Evolutionary conservation across 2,888 invertebrate genomes (phyloP).

Genomic region (Drosophila aldrichi): DNA sequence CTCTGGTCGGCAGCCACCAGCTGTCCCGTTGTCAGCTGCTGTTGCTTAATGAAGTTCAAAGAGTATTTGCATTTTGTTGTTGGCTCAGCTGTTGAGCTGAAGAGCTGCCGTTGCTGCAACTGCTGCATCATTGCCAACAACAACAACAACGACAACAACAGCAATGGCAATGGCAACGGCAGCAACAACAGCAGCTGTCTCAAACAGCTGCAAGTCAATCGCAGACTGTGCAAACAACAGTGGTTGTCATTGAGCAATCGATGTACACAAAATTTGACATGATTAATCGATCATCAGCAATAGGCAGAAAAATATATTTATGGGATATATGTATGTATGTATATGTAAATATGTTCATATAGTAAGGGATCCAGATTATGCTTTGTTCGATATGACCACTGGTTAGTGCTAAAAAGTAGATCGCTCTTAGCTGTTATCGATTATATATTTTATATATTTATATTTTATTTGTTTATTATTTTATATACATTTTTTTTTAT

Average conservation of each 20-base stretch:
- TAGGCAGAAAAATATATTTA: background rate
- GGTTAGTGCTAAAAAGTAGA: too few relatives aligned
- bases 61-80: constrained; percentile 46
- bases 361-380: too few relatives aligned
- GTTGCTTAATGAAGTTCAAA: constrained; percentile 44
- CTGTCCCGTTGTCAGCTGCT: constrained; percentile 12
- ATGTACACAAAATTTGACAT: background rate
- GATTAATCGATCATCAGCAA: too few relatives aligned
- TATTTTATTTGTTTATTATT: too few relatives aligned
- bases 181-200: constrained; percentile 31
- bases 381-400: too few relatives aligned
- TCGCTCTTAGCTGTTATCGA: too few relatives aligned
- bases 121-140: constrained; percentile 37
- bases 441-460: too few relatives aligned
- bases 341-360: background rate
- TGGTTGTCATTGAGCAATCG: constrained; percentile 24
- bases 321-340: too few relatives aligned
- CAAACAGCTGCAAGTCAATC: constrained; percentile 65
- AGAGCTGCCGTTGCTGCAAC: constrained; percentile 9
- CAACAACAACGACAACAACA: constrained; percentile 26
- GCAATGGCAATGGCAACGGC: constrained; percentile 12
- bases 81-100: constrained; percentile 14
- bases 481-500: background rate
- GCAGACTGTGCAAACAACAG: constrained; percentile 41
- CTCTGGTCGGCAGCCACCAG: background rate